These are phyloP conservation scores for Parauchenoglanis punctatus DNA, from an alignment of 2,797 vertebrate genomes.

Conservation along the genomic window DNA sequence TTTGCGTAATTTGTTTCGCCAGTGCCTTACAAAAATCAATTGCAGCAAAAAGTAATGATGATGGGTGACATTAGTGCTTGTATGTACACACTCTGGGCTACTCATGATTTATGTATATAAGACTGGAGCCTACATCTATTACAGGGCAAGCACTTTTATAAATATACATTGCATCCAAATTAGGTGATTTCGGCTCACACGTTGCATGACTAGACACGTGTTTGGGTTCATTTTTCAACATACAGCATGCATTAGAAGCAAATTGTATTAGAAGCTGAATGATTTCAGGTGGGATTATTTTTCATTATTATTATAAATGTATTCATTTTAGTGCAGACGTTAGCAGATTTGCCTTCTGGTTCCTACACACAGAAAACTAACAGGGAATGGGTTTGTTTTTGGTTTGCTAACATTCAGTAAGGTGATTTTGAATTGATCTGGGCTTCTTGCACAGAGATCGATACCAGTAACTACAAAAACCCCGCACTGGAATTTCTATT, in stretches of 20 bases:
- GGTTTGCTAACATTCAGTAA: not conserved
- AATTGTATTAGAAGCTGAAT: not conserved
- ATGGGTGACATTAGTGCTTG: constrained; percentile 10
- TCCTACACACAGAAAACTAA: not conserved
- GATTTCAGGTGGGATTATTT: not conserved
- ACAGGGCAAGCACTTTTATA: constrained; percentile 4
- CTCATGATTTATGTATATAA: not conserved
- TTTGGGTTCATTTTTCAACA: not conserved
- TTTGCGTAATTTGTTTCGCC: constrained; percentile 31
- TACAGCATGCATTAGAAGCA: not conserved
- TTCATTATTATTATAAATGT: not conserved
- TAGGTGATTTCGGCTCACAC: not conserved
- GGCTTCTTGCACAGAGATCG: constrained; percentile 40
- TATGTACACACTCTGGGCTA: not conserved
- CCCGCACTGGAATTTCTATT: constrained; percentile 51
- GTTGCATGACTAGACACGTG: not conserved
- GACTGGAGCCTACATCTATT: constrained; percentile 13
- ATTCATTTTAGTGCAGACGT: not conserved
- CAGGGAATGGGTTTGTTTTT: not conserved
- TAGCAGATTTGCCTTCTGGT: not conserved
- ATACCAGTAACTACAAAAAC: constrained; percentile 65
- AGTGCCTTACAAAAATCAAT: constrained; percentile 23
- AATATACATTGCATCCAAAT: constrained; percentile 26
- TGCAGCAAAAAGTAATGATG: constrained; percentile 21
- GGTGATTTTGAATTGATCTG: not conserved